phyloP scores from a whole-genome alignment of 2,113 vertebrate genomes.

The Triplophysa tibetana region DNA sequence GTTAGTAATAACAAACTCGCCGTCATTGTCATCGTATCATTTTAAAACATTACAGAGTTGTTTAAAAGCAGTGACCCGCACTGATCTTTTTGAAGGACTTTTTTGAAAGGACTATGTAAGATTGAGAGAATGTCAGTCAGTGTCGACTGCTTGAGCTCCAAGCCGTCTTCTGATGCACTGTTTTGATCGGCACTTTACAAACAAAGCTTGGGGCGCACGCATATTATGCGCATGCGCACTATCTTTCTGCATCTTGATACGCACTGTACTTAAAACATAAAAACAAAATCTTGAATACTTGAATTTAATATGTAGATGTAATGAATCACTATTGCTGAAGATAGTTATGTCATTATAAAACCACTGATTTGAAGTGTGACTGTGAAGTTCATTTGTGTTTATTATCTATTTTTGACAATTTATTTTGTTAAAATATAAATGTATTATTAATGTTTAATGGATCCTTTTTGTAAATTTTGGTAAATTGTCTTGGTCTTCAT shows the following conservation, averaged over 20 bases:
- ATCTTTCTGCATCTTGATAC: not conserved
- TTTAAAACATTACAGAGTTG: not conserved
- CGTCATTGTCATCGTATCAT: not conserved
- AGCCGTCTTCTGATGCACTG: not conserved
- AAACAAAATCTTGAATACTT: too few species aligned
- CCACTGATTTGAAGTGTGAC: too few species aligned
- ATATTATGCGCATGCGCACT: slow-evolving; percentile 33
- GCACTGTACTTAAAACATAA: not conserved
- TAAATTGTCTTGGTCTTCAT: too few species aligned
- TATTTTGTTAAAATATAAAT: too few species aligned
- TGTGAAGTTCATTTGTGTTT: too few species aligned
- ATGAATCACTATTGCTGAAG: not conserved
- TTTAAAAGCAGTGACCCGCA: not conserved
- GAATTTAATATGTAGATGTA: too few species aligned
- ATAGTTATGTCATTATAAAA: too few species aligned
- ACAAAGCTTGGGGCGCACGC: not conserved
- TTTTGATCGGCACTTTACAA: slow-evolving; percentile 1
- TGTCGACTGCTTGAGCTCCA: not conserved
- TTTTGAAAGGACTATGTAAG: not conserved
- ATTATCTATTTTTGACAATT: too few species aligned
- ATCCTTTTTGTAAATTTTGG: too few species aligned
- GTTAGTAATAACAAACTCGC: not conserved
- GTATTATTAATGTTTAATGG: too few species aligned
- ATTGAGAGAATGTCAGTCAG: not conserved
- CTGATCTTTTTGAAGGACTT: not conserved